Evolutionary conservation across 2,888 invertebrate species (phyloP).

Genomic region (Athalia cordata): DNA sequence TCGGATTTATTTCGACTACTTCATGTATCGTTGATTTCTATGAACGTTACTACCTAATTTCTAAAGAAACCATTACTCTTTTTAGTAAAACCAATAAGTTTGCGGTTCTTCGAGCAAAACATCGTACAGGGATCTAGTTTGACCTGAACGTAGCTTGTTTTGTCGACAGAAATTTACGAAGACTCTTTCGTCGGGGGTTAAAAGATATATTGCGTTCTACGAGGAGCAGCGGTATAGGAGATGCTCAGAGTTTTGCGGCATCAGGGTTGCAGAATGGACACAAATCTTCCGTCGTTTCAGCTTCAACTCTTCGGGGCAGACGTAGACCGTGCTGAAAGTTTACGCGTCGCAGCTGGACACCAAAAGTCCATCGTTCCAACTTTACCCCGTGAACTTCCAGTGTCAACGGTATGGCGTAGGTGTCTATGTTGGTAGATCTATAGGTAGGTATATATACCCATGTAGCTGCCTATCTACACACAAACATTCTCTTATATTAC

Average conservation of each 20-base stretch:
- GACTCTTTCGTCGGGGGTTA: not conserved
- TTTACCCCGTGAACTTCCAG: slow-evolving; percentile 33
- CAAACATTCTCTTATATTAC: too few relatives aligned
- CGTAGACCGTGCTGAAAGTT: slow-evolving; percentile 16
- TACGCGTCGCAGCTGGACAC: slow-evolving; percentile 37
- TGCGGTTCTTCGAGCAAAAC: too few relatives aligned
- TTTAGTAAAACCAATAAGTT: too few relatives aligned
- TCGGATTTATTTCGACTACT: too few relatives aligned
- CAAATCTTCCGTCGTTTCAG: slow-evolving; percentile 23
- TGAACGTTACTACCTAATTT: too few relatives aligned
- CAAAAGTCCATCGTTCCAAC: slow-evolving; percentile 38
- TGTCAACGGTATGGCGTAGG: slow-evolving; percentile 15
- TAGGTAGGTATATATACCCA: not conserved
- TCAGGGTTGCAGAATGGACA: slow-evolving; percentile 28
- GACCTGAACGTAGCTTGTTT: not conserved
- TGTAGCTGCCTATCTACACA: not conserved
- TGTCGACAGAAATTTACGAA: slow-evolving; percentile 20
- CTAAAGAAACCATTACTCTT: too few relatives aligned
- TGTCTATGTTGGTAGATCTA: not conserved
- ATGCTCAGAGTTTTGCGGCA: not conserved
- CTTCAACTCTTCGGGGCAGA: not conserved
- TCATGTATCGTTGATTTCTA: too few relatives aligned
- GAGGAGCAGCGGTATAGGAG: not conserved
- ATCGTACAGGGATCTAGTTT: too few relatives aligned
- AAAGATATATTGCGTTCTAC: slow-evolving; percentile 25